phyloP scores from a whole-genome alignment of 35 echinoderm and acorn worm genomes.

The Eucidaris tribuloides region DNA sequence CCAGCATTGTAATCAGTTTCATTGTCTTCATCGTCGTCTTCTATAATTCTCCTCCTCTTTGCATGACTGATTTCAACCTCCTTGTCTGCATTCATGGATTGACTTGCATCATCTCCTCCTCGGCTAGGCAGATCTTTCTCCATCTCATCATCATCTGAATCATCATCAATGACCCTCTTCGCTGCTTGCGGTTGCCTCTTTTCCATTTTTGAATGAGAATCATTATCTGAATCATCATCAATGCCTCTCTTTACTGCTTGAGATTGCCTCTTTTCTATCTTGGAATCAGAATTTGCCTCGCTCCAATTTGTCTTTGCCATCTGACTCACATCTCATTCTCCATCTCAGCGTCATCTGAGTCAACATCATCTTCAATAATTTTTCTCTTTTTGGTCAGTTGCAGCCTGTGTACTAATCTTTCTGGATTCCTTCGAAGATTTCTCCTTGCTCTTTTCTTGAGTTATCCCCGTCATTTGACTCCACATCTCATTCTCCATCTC shows the following conservation, averaged over 20 bases:
- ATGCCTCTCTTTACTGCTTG: neutral
- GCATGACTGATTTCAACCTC: no score
- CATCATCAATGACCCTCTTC: constrained; percentile 1
- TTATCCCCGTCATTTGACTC: constrained; percentile 20
- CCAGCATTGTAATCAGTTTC: no score
- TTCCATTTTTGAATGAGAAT: neutral
- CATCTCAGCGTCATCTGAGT: constrained; percentile 7
- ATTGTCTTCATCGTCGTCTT: no score
- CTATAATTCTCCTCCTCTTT: no score
- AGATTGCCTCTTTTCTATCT: neutral
- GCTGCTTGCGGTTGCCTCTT: neutral
- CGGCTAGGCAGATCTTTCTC: no score
- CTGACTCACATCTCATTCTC: constrained; percentile 9
- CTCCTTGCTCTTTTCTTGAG: neutral
- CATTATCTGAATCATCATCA: no score
- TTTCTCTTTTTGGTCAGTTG: neutral
- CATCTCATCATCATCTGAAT: constrained; percentile 9
- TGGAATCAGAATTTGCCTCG: no score
- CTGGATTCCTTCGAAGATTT: neutral
- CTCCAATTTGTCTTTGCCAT: neutral
- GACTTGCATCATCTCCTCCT: no score
- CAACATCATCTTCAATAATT: neutral
- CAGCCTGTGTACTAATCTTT: neutral
- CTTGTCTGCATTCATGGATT: no score
- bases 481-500: constrained; percentile 51